Base-by-base conservation (phyloP, 1,140 invertebrate species). In the Sitophilus oryzae region DNA sequence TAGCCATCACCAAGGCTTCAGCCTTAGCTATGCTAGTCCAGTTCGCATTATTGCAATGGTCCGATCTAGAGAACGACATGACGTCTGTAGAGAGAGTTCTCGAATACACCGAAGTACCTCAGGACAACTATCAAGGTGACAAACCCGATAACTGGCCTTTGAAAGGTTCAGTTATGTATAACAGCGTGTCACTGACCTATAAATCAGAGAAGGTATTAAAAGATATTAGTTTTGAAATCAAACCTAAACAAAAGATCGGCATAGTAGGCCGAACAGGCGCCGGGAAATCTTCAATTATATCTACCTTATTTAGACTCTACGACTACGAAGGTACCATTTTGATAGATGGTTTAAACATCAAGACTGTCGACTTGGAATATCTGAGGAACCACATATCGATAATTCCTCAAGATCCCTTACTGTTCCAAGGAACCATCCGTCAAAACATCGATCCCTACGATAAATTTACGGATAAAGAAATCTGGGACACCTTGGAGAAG, bases 361-460 rank as follows among this genome's bases (percentile, higher is more conserved):
- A 71, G 8, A 72, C 74, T 16, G 69, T 91, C 25, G 81, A 83
- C 0, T 71, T 91, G 6, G 79, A 86, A 58, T 82, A 85, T 60
- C 67, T 93, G 1, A 74, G 90, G 10, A 78, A 77, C n/a, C 80
- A 82, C 52, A 81, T 93, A 18, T 85, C 88, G 15, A 89, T 91
- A 19, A 89, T 92, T 58, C 88, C 89, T 1, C 89, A 94, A 71
- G 89, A 88, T 61, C 91, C 92, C 0, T 83, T 94, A 11, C 69
- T 94, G 0, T 95, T 83, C 59, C 72, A 71, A 16, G 80, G 80
- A 21, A 58, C 56, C 5, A 58, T 58, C 18, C 56, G 56, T 16
- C 11, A 52, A 52, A 58, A 58, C 25, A 58, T 58, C 16, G 56
- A 58, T 20, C 56, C 56, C 10, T 47, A 48, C 22, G 40, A 47